Evolutionary conservation across 1,140 invertebrate genomes (phyloP), one percentile per base, ranked within the genome.

Genomic region (Plectrocnemia conspersa): DNA sequence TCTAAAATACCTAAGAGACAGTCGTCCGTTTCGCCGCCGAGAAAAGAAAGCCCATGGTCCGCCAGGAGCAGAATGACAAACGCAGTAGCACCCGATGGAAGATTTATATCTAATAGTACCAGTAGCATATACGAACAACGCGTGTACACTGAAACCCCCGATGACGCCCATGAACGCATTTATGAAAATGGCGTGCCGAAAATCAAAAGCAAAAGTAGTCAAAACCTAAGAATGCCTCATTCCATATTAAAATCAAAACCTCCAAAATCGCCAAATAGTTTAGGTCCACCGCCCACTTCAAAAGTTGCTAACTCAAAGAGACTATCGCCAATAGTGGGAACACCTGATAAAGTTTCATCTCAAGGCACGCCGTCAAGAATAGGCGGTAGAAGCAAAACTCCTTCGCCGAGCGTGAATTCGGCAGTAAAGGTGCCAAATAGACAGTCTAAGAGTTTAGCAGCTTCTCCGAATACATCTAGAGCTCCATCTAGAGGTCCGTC

Each of bases 1-100:
- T 73, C 74, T 0, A 74, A 73, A 64, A 74, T 76, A 62, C 73
- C 74, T 10, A 70, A 71, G 58, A 63, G 72, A n/a, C 73, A 76
- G 55, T 68, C 63, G 24, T 75, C 72, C 7, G 66, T 72, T 11
- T 76, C 73, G 9, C 74, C 74, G 1, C 59, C 64, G 1, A 66
- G 72, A 64, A 63, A 56, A 44, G 19, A 15, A 36, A 42, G 29
- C 59, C 58, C 4, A 62, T 36, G 52, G 52, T 65, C 21, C 55
- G n/a, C n/a, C n/a, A n/a, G n/a, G n/a, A 64, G 63, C 64, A 63
- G 55, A 61, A 66, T 25, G 48, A 66, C 15, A 59, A 71, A 52
- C 69, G 64, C 54, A 64, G 60, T 58, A 53, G 72, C 22, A 64
- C 64, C 45, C 65, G 65, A 63, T 63, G 71, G 71, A 61, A 67